These are phyloP conservation scores for Limanda limanda DNA, from an alignment of 2,113 vertebrate genomes.

Conservation along the genomic window DNA sequence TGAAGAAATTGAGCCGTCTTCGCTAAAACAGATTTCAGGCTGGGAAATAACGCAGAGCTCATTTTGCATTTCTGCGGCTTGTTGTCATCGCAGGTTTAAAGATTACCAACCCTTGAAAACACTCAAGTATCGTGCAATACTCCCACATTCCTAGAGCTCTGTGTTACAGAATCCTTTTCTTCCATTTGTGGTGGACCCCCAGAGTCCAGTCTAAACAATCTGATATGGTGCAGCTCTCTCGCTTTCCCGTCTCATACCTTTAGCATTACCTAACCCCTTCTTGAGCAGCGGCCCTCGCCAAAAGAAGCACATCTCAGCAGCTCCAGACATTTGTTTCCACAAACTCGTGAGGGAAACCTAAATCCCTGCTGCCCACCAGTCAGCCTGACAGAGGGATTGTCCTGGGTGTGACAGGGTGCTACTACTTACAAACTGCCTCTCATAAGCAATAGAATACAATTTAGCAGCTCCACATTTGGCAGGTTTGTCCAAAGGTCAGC, in stretches of 20 bases:
- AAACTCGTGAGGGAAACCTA: conserved; percentile 42
- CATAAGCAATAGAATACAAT: conserved; percentile 28
- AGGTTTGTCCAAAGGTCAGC: conserved; percentile 57
- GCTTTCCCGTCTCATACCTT: conserved; percentile 61
- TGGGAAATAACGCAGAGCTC: conserved; percentile 10
- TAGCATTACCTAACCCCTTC: conserved; percentile 54
- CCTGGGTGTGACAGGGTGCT: neutral
- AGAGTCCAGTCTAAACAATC: conserved; percentile 68
- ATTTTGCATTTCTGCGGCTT: conserved; percentile 8
- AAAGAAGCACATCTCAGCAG: conserved; percentile 54
- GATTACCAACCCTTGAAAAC: conserved; percentile 38
- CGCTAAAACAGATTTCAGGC: conserved; percentile 1
- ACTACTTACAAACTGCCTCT: conserved; percentile 6
- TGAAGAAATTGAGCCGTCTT: neutral
- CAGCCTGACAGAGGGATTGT: conserved; percentile 21
- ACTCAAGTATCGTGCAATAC: conserved; percentile 41
- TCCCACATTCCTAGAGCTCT: conserved; percentile 65
- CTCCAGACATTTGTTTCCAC: conserved; percentile 47
- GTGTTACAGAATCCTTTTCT: conserved; percentile 44
- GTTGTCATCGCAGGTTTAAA: conserved; percentile 41
- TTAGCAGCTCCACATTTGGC: conserved; percentile 3
- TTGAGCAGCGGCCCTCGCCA: conserved; percentile 23
- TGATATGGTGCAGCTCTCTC: conserved; percentile 38
- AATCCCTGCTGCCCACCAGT: conserved; percentile 38
- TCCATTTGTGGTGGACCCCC: conserved; percentile 63